Conservation (phyloP, 2,888 invertebrate species). For the Frankliniella fusca region DNA sequence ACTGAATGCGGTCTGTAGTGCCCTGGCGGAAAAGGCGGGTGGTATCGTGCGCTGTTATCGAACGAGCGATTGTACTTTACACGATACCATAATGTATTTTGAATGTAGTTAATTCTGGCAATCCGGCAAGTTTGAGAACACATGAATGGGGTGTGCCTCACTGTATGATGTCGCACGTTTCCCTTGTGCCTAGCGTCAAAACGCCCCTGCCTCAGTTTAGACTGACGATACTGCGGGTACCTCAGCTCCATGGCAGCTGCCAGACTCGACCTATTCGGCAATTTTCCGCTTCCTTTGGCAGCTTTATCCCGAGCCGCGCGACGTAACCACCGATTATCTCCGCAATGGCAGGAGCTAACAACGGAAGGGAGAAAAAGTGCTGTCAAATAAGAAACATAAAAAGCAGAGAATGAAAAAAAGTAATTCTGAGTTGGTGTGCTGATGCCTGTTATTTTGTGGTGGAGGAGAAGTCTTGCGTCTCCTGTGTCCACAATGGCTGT, state of each 20-base stretch:
- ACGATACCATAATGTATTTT: too few species aligned
- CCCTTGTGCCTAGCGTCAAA: too few species aligned
- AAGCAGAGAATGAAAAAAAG: not conserved
- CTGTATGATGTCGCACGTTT: too few species aligned
- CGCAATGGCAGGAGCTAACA: constrained; percentile 3
- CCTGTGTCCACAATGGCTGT: constrained; percentile 13
- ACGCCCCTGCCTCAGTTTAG: too few species aligned
- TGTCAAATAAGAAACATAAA: not conserved
- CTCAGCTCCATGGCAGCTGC: not conserved
- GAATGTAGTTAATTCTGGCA: too few species aligned
- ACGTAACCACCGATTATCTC: constrained; percentile 14
- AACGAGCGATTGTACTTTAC: too few species aligned
- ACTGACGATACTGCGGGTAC: too few species aligned
- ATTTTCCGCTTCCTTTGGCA: constrained; percentile 5
- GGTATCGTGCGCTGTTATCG: too few species aligned
- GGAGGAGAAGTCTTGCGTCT: not conserved
- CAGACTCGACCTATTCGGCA: not conserved
- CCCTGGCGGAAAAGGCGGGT: too few species aligned
- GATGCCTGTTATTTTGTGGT: constrained; percentile 13
- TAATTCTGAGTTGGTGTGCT: not conserved
- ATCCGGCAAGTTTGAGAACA: too few species aligned
- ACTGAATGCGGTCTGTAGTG: too few species aligned
- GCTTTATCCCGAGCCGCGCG: not conserved
- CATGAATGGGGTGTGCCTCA: too few species aligned
- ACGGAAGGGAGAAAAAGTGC: not conserved